These are phyloP conservation scores for Lutraria rhynchaena DNA, from an alignment of 1,140 invertebrate species.

Conservation along the genomic window DNA sequence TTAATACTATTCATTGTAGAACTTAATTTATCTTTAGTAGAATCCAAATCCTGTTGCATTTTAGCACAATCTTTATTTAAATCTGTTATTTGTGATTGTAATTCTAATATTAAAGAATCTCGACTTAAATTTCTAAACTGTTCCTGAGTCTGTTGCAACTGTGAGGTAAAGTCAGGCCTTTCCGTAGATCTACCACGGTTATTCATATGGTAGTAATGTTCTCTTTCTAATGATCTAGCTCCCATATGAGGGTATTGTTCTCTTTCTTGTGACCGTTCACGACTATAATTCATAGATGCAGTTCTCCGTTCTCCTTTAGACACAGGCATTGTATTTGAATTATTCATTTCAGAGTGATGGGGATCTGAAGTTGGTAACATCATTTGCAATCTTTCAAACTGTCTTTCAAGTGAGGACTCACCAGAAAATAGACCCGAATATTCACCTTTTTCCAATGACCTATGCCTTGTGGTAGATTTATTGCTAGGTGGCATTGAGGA, in stretches of 20 bases:
- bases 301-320: slow-evolving; percentile 39
- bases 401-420: slow-evolving; percentile 74
- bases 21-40: slow-evolving; percentile 98
- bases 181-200: slow-evolving; percentile 72
- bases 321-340: slow-evolving; percentile 61
- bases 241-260: slow-evolving; percentile 80
- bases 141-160: slow-evolving; percentile 71
- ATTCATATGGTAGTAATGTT: slow-evolving; percentile 68
- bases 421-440: slow-evolving; percentile 66
- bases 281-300: slow-evolving; percentile 61
- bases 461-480: slow-evolving; percentile 62
- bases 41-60: slow-evolving; percentile 97
- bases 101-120: slow-evolving; percentile 88
- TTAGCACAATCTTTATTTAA: slow-evolving; percentile 97
- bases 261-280: slow-evolving; percentile 78
- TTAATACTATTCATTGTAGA: slow-evolving; percentile 99
- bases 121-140: slow-evolving; percentile 71
- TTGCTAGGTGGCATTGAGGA: slow-evolving; percentile 61
- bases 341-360: slow-evolving; percentile 46
- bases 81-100: slow-evolving; percentile 97
- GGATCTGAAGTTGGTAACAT: slow-evolving; percentile 41
- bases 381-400: slow-evolving; percentile 73
- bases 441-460: slow-evolving; percentile 72
- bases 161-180: slow-evolving; percentile 68
- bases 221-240: slow-evolving; percentile 79